Conservation (phyloP, 2,113 vertebrate genomes). For the Laticauda colubrina region DNA sequence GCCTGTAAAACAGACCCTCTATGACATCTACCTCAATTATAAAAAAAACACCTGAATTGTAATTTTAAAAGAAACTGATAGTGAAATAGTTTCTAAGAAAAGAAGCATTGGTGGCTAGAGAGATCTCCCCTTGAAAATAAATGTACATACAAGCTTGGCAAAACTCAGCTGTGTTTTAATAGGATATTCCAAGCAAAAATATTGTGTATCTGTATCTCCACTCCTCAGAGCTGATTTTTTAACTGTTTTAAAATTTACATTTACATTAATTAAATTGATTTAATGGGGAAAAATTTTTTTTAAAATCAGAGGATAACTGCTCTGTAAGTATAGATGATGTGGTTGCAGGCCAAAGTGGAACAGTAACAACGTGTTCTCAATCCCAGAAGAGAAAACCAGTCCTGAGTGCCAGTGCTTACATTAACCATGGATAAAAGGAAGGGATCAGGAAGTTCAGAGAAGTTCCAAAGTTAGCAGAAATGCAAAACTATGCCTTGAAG, state of each 20-base stretch:
- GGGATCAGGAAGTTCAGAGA: background rate
- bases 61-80: background rate
- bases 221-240: background rate
- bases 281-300: background rate
- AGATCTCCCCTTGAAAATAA: background rate
- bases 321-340: background rate
- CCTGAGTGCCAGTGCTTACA: background rate
- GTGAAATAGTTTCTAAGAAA: background rate
- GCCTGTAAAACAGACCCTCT: constrained; percentile 59
- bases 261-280: background rate
- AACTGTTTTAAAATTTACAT: background rate
- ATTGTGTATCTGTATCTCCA: background rate
- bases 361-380: background rate
- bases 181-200: background rate
- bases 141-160: background rate
- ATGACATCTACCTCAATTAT: background rate
- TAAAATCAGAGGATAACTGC: background rate
- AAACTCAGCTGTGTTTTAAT: background rate
- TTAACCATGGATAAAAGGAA: background rate
- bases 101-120: background rate
- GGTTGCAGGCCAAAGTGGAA: background rate
- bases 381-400: background rate
- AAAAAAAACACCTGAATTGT: background rate
- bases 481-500: background rate
- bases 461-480: background rate